Evolutionary conservation across 2,888 invertebrate genomes (phyloP).

Genomic region (Idaea aversata): DNA sequence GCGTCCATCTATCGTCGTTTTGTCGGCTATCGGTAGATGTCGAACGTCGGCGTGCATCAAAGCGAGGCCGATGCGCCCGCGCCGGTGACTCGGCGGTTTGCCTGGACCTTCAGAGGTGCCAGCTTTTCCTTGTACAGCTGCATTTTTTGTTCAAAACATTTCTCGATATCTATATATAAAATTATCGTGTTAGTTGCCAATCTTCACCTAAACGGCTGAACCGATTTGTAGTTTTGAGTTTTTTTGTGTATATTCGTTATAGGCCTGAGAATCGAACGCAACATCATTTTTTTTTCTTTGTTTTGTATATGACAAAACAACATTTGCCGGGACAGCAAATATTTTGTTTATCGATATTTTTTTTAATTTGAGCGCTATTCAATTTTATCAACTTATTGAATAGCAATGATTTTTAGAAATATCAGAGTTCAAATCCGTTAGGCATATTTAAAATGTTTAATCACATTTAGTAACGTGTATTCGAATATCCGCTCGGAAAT

Average conservation of each 20-base stretch:
- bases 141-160: constrained; percentile 32
- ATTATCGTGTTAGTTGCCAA: no score
- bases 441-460: background rate
- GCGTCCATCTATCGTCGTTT: constrained; percentile 60
- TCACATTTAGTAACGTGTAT: constrained; percentile 49
- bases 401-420: background rate
- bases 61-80: constrained; percentile 67
- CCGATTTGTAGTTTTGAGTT: no score
- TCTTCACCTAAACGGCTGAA: no score
- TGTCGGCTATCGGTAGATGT: constrained; percentile 74
- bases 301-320: no score
- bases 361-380: background rate
- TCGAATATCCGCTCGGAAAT: constrained; percentile 67
- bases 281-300: no score
- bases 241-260: no score
- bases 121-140: constrained; percentile 59
- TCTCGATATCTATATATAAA: constrained; percentile 33
- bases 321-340: background rate
- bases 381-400: no score
- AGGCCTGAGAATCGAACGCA: no score
- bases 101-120: constrained; percentile 36
- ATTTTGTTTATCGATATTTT: background rate
- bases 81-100: constrained; percentile 59
- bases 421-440: background rate
- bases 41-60: constrained; percentile 76